A percentile compares a stretch with the other conserved stretches of the same genome.
These are phyloP conservation scores for Mormyrus hasselquistii DNA, from an alignment of 2,797 vertebrate genomes.

Conservation along the genomic window DNA sequence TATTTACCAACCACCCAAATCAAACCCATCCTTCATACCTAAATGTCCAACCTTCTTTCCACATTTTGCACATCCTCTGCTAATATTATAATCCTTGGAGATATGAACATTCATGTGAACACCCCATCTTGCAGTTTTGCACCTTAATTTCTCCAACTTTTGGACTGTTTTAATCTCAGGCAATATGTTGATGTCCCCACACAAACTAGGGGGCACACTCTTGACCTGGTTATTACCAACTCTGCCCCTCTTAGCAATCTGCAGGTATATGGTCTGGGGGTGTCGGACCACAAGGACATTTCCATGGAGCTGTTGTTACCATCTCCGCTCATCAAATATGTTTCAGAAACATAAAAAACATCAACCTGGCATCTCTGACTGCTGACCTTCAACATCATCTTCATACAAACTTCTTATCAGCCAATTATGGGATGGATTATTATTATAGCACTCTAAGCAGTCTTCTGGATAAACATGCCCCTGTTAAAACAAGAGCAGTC, in stretches of 20 bases:
- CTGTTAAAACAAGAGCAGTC: not conserved
- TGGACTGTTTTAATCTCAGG: not conserved
- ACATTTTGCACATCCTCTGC: not conserved
- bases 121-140: not conserved
- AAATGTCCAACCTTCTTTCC: not conserved
- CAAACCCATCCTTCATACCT: not conserved
- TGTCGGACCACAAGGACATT: constrained; percentile 2
- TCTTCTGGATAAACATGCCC: not conserved
- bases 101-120: not conserved
- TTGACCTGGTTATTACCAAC: constrained; percentile 4
- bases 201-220: not conserved
- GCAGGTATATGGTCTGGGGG: not conserved
- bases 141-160: not conserved
- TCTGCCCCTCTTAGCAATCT: not conserved
- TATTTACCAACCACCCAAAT: not conserved
- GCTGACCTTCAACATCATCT: not conserved
- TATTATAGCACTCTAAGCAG: not conserved
- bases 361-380: not conserved
- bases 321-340: not conserved
- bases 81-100: not conserved
- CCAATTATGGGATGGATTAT: not conserved
- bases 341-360: constrained; percentile 4
- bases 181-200: constrained; percentile 17
- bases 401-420: not conserved
- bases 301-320: not conserved